Conservation (phyloP, 2,797 vertebrate genomes). For the Scyliorhinus canicula region DNA sequence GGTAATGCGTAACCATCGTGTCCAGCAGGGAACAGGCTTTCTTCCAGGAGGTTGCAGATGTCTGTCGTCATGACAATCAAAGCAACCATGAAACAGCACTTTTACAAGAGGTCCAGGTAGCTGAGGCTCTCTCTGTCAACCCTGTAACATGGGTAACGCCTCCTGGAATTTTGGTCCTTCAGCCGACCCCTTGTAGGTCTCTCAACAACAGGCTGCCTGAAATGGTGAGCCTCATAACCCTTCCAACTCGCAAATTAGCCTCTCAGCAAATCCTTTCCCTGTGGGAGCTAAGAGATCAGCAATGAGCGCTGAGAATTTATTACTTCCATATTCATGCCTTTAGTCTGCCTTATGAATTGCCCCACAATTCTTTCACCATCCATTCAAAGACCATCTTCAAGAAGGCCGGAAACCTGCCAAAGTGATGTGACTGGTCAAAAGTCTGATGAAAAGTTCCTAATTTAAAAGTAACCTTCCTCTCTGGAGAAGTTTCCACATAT, state of each 20-base stretch:
- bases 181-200: neutral
- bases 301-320: neutral
- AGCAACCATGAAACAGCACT: no score
- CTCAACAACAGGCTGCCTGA: neutral
- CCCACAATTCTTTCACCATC: neutral
- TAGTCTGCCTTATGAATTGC: neutral
- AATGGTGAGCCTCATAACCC: neutral
- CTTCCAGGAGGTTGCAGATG: neutral
- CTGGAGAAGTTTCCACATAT: neutral
- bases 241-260: neutral
- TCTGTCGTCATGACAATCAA: neutral
- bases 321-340: neutral
- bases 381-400: neutral
- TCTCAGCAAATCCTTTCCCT: neutral
- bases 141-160: neutral
- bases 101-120: neutral
- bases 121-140: neutral
- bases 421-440: neutral
- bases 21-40: neutral
- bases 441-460: neutral
- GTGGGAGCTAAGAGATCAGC: neutral
- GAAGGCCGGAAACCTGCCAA: neutral
- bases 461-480: neutral
- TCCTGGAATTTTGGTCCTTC: neutral
- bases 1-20: neutral